Base-by-base conservation (phyloP, 2,113 vertebrate species). In the Tupaia chinensis region DNA sequence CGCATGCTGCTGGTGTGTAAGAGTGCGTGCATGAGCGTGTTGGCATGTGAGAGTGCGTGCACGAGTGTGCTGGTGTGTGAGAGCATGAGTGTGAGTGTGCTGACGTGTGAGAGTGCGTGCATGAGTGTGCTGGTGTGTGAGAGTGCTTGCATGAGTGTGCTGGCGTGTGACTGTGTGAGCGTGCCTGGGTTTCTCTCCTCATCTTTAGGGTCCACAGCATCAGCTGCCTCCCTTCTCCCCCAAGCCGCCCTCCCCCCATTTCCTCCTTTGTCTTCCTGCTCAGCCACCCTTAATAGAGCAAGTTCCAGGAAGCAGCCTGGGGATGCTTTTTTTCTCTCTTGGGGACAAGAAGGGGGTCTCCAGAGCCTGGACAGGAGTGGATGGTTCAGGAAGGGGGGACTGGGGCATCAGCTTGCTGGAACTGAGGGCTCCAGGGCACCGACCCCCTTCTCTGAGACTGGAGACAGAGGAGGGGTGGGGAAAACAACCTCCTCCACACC, bases 121-220 rank as follows among this genome's bases (percentile, higher is more conserved):
- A 3, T 0, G 5, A 11, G 32, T 22, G 81, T 2, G 16, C 9
- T 19, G 3, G 74, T 4, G 54, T 5, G 58, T 16, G 3, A 0
- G 27, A 5, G 60, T 13, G 9, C 19, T 15, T 20, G 6, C 0
- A 1, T 25, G 81, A 20, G 7, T 11, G 15, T 2, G 19, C 34
- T 13, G 11, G 73, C 19, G 29, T 19, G 22, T 68, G 76, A 5
- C 10, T 0, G 1, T 0, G 13, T 11, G 19, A 1, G 0, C 9
- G 20, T 1, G 0, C 22, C 53, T 6, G 0, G 63, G 5, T 4
- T 34, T 60, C 27, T 25, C 32, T 34, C 34, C 5, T 9, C 53
- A 11, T 11, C 44, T 56, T 27, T 14, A 29, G 20, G 60, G 44
- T 20, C 8, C 1, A 0, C 20, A 10, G 54, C 66, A 12, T 7